Percentiles rank a stretch among this genome's conserved stretches.
Evolutionary conservation across 2,888 invertebrate species (phyloP).

Genomic region (Clitarchus hookeri): DNA sequence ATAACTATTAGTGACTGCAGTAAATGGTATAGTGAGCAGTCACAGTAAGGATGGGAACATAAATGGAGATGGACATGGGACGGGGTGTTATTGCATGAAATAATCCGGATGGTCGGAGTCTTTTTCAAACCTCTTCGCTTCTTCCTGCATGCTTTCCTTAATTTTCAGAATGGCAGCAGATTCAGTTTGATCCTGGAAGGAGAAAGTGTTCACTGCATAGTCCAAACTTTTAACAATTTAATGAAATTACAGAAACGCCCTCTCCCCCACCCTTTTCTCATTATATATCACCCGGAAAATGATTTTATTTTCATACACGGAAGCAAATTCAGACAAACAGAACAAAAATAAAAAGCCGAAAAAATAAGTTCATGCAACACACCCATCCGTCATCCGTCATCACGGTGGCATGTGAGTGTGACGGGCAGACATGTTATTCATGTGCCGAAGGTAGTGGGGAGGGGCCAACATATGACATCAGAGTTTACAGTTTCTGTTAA

Average conservation of each 20-base stretch:
- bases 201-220: slow-evolving; percentile 46
- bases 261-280: slow-evolving; percentile 35
- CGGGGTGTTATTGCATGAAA: slow-evolving; percentile 84
- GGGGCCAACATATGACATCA: slow-evolving; percentile 41
- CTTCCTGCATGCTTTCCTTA: slow-evolving; percentile 99
- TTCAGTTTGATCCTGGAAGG: slow-evolving; percentile 81
- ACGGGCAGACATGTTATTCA: slow-evolving; percentile 44
- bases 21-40: slow-evolving; percentile 26
- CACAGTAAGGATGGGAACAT: slow-evolving; percentile 34
- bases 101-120: slow-evolving; percentile 96
- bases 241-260: slow-evolving; percentile 36
- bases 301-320: slow-evolving; percentile 29
- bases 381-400: slow-evolving; percentile 43
- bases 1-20: slow-evolving; percentile 34
- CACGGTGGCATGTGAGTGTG: slow-evolving; percentile 43
- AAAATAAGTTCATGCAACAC: slow-evolving; percentile 45
- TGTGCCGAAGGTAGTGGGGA: slow-evolving; percentile 45
- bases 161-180: slow-evolving; percentile 99
- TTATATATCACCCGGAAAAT: slow-evolving; percentile 22
- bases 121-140: slow-evolving; percentile 98
- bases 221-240: slow-evolving; percentile 43
- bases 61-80: slow-evolving; percentile 38
- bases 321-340: slow-evolving; percentile 30
- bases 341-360: slow-evolving; percentile 32
- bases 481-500: not conserved